Conservation (phyloP, 1,140 invertebrate genomes). For the Linepithema humile region DNA sequence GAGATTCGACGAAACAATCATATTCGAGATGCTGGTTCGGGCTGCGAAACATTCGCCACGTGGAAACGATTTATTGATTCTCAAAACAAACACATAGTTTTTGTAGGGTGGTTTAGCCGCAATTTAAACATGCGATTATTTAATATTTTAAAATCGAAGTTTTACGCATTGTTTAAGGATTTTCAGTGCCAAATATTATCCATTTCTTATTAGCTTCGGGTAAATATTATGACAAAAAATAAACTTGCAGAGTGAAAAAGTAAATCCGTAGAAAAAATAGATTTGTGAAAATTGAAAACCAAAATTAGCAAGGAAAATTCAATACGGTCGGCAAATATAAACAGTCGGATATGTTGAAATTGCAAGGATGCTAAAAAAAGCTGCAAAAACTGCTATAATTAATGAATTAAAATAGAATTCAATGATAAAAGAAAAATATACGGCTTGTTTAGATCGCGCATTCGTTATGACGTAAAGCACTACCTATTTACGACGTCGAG, state of each 20-base stretch:
- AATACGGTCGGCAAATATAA: too few relatives aligned
- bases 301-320: too few relatives aligned
- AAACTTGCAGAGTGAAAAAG: background rate
- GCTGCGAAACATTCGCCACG: background rate
- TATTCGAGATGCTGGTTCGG: conserved; percentile 31
- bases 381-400: too few relatives aligned
- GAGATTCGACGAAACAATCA: conserved; percentile 47
- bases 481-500: background rate
- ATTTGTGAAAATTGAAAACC: background rate
- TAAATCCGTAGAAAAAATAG: background rate
- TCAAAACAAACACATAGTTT: background rate
- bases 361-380: background rate
- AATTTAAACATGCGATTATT: background rate
- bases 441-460: background rate
- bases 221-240: too few relatives aligned
- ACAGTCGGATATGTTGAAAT: too few relatives aligned
- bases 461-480: background rate
- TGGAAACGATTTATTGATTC: conserved; percentile 8
- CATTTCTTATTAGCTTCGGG: background rate
- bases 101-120: background rate
- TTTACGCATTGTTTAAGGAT: background rate
- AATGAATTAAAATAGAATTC: background rate
- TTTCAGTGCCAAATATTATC: background rate
- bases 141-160: background rate
- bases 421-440: background rate